Evolutionary conservation across 2,888 invertebrate genomes (phyloP).

Genomic region (Drosophila niveifrons): DNA sequence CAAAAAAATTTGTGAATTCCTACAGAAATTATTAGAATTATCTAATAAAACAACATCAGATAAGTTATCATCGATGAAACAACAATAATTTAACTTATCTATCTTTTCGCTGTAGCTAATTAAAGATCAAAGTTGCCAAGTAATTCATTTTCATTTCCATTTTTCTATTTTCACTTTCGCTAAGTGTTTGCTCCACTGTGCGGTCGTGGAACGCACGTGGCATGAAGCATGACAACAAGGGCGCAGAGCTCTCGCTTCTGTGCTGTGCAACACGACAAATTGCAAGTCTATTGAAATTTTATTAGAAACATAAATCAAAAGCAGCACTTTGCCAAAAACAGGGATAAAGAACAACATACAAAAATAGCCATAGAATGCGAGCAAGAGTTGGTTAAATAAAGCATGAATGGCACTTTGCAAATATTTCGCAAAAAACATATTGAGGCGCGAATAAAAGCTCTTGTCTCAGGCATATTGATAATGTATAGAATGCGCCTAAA

Average conservation of each 20-base stretch:
- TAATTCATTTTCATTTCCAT: neutral
- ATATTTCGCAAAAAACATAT: constrained; percentile 17
- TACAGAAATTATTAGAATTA: too few relatives aligned
- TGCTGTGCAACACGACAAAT: constrained; percentile 71
- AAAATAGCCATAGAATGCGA: neutral
- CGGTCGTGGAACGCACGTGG: constrained; percentile 59
- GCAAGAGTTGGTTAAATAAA: constrained; percentile 32
- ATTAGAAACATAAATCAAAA: constrained; percentile 80
- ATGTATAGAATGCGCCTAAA: neutral
- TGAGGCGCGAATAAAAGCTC: constrained; percentile 10
- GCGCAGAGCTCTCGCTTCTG: constrained; percentile 21
- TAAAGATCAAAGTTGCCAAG: too few relatives aligned
- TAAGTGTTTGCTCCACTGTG: constrained; percentile 37
- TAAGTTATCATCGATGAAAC: neutral
- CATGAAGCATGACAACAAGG: constrained; percentile 34
- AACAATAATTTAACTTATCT: neutral
- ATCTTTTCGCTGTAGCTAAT: neutral
- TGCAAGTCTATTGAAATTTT: constrained; percentile 81
- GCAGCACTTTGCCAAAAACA: constrained; percentile 30
- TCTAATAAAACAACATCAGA: neutral
- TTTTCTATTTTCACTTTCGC: neutral
- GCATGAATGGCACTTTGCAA: constrained; percentile 37
- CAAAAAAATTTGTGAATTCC: too few relatives aligned
- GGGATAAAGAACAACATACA: neutral
- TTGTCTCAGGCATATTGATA: neutral